Evolutionary conservation across 1,140 invertebrate species (phyloP), one percentile per base, ranked within the genome.

Genomic region (Apis laboriosa): DNA sequence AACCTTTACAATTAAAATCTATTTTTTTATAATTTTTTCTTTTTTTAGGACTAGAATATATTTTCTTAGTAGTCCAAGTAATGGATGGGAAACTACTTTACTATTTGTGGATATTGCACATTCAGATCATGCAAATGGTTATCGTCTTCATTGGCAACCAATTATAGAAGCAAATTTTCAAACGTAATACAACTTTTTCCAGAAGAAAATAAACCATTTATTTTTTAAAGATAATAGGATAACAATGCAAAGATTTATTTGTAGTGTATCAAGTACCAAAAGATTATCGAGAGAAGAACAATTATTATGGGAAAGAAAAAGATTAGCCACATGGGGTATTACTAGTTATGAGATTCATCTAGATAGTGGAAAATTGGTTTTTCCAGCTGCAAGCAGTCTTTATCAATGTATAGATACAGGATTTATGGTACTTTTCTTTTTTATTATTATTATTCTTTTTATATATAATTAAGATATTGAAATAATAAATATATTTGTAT

Each of bases 281-380:
- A 95, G 95, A 77, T 95, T 96, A 43, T 97, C 97, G 0, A 94
- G 97, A 82, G 98, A 99, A 93, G 98, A 99, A 92, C 98, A 98
- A 92, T 92, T 99, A 68, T 94, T 99, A 76, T 97, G 97, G 94
- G 98, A 99, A 92, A 95, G 98, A 74, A 98, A 99, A 94, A 94
- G 98, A 85, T 95, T 98, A 15, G 96, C 97, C 1, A 97, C 97
- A 1, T 98, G 97, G 96, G 99, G 99, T 28, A 99, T 99, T 70
- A 98, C 98, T 5, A 97, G 97, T 17, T 99, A 99, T 91, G 98
- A 99, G 91, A 94, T 98, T 66, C 97, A 98, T 90, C 95, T 95
- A 34, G 95, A 95, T 7, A 96, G 96, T 72, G 98, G 98, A 34
- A 96, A 97, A 90, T 96, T 99, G 87, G 96, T 99, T 34, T 99